Evolutionary conservation across 2,888 invertebrate species (phyloP).

Genomic region (Chloroclystis v-ata): DNA sequence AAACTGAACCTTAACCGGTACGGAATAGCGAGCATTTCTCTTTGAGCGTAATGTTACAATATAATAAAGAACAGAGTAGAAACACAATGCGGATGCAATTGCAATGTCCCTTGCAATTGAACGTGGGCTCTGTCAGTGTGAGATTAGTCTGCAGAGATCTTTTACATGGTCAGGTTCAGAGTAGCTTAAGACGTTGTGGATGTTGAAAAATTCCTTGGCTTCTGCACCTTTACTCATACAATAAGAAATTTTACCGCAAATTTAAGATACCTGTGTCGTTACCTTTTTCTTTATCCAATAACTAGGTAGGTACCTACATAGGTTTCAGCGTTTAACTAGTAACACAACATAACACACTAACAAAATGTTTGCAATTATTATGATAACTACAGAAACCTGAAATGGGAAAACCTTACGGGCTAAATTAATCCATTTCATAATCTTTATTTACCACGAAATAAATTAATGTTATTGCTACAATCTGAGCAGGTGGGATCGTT

Average conservation of each 20-base stretch:
- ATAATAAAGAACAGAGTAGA: conserved; percentile 28
- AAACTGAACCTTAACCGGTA: not conserved
- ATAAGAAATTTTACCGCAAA: no score
- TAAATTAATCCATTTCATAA: conserved; percentile 8
- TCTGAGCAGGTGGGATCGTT: conserved; percentile 6
- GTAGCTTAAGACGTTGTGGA: no score
- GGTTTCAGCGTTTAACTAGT: no score
- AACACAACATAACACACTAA: no score
- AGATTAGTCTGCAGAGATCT: conserved; percentile 14
- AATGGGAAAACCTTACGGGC: not conserved
- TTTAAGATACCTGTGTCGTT: no score
- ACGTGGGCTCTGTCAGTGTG: conserved; percentile 41
- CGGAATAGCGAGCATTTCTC: conserved; percentile 4
- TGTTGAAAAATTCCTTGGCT: no score
- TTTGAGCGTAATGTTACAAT: conserved; percentile 6
- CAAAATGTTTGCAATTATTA: no score
- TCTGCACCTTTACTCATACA: no score
- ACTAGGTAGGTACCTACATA: no score
- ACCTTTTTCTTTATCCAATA: no score
- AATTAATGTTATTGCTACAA: conserved; percentile 11
- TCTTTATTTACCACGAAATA: conserved; percentile 10
- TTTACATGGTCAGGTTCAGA: not conserved
- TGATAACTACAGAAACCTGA: no score
- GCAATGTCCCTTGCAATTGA: conserved; percentile 52
- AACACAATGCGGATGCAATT: conserved; percentile 57